Base-by-base conservation (phyloP, 92 coral and sea anemone species). In the Umimayanthus chanpuru region DNA sequence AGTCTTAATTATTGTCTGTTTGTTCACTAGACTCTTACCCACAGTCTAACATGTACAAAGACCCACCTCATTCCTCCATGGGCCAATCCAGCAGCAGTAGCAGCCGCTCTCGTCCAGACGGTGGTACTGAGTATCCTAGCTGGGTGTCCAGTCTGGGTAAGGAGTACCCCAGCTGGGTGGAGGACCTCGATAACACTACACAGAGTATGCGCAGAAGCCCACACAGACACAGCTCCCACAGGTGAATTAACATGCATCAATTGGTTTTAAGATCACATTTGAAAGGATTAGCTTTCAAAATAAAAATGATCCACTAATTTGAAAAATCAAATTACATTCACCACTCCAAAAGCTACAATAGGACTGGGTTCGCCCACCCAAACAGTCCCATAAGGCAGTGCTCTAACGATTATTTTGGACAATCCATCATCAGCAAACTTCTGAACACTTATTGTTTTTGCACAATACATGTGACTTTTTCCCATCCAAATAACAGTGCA, bases 81-180 rank as follows among this genome's bases (percentile, higher is more conserved):
- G 66, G 78, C 43, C 87, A 44, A 55, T 68, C 66, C 26, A 70
- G 28, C 29, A 71, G 66, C 29, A 10, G 58, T 28, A 86, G 79
- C 26, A 86, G 50, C 32, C 90, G 72, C 76, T 76, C 86, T 1
- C 92, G 81, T 1, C 88, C 88, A 10, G 91, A 85, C 76, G 92
- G 94, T 39, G 91, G 91, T 21, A 78, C 90, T 44, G 98, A 95
- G 77, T 95, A 95, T 65, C 98, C 98, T 38, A 95, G 98, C 79
- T 95, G 98, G 98, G 98, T 95, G 64, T 95, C 98, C 20, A 88
- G 93, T 73, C 89, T 95, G 25, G 96, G 98, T 25, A 93, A 94
- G 80, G 96, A 90, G 76, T 95, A 95, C 83, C 99, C 99, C 11
- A 97, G 98, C 81, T 97, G 99, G 99, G 99, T 97, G 23, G 99